Base-by-base conservation (phyloP, 2,888 invertebrate species). In the Listrodromus nycthemerus region DNA sequence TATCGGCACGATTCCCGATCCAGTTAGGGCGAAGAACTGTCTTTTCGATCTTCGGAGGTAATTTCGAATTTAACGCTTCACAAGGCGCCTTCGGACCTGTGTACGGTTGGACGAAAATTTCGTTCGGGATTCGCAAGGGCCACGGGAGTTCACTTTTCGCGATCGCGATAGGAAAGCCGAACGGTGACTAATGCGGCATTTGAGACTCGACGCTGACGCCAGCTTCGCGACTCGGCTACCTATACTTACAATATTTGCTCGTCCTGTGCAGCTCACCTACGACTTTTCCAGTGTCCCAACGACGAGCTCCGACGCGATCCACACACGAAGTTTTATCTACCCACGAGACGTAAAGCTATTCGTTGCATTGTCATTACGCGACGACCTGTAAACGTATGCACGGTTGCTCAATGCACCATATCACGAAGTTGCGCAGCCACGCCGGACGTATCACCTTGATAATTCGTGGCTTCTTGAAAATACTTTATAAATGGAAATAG, bases 111-210 rank as follows among this genome's bases (percentile, higher is more conserved):
- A 3, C 7, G 6, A 30, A 48, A 21, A 21, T 27, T 21, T 67
- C 7, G 27, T 48, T 48, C 50, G 19, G 8, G n/a, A 65, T 13
- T 74, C 19, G 61, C n/a, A 61, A 45, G 63, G 10, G 48, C n/a
- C 45, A 30, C 13, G 6, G 19, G 58, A 41, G 21, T 33, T n/a
- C 13, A 45, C n/a, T 77, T 58, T 77, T 16, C 70, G 58, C 66
- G 71, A 48, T 21, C 48, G 24, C 58, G 65, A 77, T 33, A 74
- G 67, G 83, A 84, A n/a, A 86, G 87, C 84, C 87, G 85, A 87
- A 87, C 86, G 87, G 82, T 90, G 90, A 90, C 90, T 90, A 89
- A 90, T 89, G 83, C 86, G 67, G 67, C 79, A 70, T 76, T 83
- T 41, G 41, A 30, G 48, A 1, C 71, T 19, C 41, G 45, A 65